Percentiles rank a stretch among this genome's conserved stretches.
phyloP scores from a whole-genome alignment of 2,888 invertebrate species.

The Hydrotaea diabolus region DNA sequence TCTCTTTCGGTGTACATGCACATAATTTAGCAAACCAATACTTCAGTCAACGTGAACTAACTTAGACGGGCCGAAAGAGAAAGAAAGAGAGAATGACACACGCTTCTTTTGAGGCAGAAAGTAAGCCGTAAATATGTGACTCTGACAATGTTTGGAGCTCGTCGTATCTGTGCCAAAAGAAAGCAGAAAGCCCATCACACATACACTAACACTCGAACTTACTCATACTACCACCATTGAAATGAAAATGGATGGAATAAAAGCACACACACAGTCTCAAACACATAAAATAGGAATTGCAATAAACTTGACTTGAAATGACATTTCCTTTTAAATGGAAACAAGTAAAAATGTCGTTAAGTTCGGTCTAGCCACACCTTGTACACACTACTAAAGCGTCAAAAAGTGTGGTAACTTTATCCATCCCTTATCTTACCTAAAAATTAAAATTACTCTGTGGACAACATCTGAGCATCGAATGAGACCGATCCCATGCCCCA shows the following conservation, averaged over 20 bases:
- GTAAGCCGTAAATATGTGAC: not conserved
- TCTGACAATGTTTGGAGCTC: not conserved
- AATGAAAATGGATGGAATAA: not conserved
- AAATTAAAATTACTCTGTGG: too few species aligned
- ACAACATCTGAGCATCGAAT: too few species aligned
- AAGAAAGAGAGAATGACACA: not conserved
- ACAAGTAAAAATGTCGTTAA: not conserved
- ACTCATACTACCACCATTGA: not conserved
- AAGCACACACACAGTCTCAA: not conserved
- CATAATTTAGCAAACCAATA: not conserved
- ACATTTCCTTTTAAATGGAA: constrained; percentile 44
- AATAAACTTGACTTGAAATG: constrained; percentile 55
- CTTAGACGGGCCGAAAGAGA: not conserved
- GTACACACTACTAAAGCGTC: too few species aligned
- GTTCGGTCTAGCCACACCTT: too few species aligned
- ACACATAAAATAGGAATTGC: constrained; percentile 26
- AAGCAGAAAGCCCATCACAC: not conserved
- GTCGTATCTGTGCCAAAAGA: too few species aligned
- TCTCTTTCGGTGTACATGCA: not conserved
- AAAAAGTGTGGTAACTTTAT: too few species aligned
- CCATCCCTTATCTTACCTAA: too few species aligned
- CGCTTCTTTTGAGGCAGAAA: not conserved
- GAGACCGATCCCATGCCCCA: too few species aligned
- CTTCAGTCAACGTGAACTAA: not conserved
- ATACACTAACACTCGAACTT: not conserved